Evolutionary conservation across 1,140 invertebrate species (phyloP).

Genomic region (Pseudomyrmex gracilis): DNA sequence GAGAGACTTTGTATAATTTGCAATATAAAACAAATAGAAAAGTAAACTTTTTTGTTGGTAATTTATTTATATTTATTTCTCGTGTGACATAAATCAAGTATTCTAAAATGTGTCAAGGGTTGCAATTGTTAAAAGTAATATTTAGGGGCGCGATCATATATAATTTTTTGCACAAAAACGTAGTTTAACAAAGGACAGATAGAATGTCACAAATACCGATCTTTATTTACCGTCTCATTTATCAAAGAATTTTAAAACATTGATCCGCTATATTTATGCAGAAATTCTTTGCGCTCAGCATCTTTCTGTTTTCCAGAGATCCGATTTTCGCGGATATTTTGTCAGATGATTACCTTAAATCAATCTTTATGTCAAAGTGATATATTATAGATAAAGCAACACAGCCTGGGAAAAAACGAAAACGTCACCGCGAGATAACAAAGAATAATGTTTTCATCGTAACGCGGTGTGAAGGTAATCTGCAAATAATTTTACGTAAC

Average conservation of each 20-base stretch:
- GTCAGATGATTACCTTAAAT: constrained; percentile 22
- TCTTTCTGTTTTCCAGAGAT: not conserved
- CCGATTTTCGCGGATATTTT: not conserved
- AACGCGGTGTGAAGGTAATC: not conserved
- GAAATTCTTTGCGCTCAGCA: not conserved
- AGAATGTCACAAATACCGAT: not conserved
- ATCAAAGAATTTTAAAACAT: not conserved
- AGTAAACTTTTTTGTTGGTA: constrained; percentile 11
- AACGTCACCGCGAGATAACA: not conserved
- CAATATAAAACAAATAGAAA: not conserved
- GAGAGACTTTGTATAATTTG: not conserved
- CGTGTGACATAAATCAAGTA: not conserved
- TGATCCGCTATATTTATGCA: constrained; percentile 10
- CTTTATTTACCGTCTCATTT: constrained; percentile 3
- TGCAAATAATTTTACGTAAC: not conserved
- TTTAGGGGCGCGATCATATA: not conserved
- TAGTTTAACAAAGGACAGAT: constrained; percentile 5
- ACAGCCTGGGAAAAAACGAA: too few relatives aligned
- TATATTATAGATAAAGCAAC: not conserved
- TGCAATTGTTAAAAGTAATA: not conserved
- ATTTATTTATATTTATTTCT: not conserved
- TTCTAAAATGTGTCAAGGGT: constrained; percentile 25
- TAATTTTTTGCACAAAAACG: not conserved
- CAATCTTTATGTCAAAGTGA: constrained; percentile 6
- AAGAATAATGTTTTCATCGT: not conserved